Base-by-base conservation (phyloP, 2,113 vertebrate genomes). In the Craseonycteris thonglongyai region DNA sequence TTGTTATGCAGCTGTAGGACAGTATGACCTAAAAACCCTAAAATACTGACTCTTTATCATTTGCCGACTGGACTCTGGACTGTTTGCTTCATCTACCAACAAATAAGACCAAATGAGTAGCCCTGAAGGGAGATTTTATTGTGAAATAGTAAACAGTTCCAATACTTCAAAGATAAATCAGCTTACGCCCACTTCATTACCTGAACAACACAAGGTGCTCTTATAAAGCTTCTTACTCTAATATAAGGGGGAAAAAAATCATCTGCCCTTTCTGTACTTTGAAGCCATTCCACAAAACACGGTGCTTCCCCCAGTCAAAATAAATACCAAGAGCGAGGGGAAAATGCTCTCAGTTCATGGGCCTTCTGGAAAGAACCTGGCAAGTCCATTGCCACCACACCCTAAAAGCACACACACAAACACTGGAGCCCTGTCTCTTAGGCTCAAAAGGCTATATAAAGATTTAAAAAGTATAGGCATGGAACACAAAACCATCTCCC, bases 201-300 rank as follows among this genome's bases (percentile, higher is more conserved):
- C 89, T 58, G 24, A 81, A 59, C 24, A 82, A 56, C 56, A 85
- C 18, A 24, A 54, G 24, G 49, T 2, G n/a, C 78, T 59, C 21
- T 61, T 56, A 38, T 15, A 85, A 94, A 68, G 84, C 61, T 42
- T 86, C 76, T 93, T 92, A 66, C 21, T 59, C 24, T 51, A 61
- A 79, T 45, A 28, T 76, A 26, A 78, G 74, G 78, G 79, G 49
- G 38, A 69, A 82, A 58, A 78, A 78, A 88, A 76, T 40, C 59
- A 83, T n/a, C 68, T 38, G 82, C 83, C 40, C 63, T 79, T 42
- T 92, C 49, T 91, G 35, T 78, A 21, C 45, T 78, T 74, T 83
- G 85, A 96, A 88, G 86, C 24, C 56, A 51, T 35, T 75, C 91
- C 65, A 72, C 24, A 49, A 54, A 90, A 69, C 58, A 84, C 12